A percentile compares a stretch with the other conserved stretches of the same genome.
Evolutionary conservation across 2,888 invertebrate genomes (phyloP).

Genomic region (Resseliella maxima): DNA sequence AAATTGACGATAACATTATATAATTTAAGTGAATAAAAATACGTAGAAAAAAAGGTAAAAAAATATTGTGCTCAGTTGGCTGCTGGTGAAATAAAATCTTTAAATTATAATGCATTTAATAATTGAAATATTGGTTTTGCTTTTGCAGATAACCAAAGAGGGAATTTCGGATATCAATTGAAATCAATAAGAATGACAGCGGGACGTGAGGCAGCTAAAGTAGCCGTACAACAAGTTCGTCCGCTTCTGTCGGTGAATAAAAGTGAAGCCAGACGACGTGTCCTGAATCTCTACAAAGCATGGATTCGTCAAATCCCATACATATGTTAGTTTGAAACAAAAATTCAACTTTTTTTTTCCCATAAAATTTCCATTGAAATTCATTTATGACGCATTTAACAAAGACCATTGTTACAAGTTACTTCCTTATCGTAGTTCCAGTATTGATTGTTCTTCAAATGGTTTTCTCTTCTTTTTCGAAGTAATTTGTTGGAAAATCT

Average conservation of each 20-base stretch:
- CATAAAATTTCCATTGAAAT: too few relatives aligned
- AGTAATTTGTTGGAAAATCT: too few relatives aligned
- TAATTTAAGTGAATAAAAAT: slow-evolving; percentile 45
- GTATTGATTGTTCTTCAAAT: too few relatives aligned
- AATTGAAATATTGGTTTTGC: background rate
- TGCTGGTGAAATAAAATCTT: background rate
- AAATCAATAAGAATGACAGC: slow-evolving; percentile 57
- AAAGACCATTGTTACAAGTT: slow-evolving; percentile 30
- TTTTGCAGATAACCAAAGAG: background rate
- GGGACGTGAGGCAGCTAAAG: slow-evolving; percentile 68
- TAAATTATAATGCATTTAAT: background rate
- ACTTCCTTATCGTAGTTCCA: too few relatives aligned
- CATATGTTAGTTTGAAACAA: slow-evolving; percentile 76
- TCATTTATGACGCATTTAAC: background rate
- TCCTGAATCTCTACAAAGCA: slow-evolving; percentile 88
- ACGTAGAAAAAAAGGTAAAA: background rate
- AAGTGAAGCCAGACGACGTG: slow-evolving; percentile 83
- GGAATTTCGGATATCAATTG: background rate
- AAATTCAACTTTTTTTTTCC: too few relatives aligned
- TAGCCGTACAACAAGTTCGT: slow-evolving; percentile 76
- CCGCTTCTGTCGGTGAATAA: slow-evolving; percentile 85
- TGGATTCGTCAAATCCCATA: slow-evolving; percentile 94
- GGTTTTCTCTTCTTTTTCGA: too few relatives aligned
- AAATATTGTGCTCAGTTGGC: background rate
- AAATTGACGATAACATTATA: slow-evolving; percentile 43